Evolutionary conservation across 1,140 invertebrate species (phyloP), one percentile per base, ranked within the genome.

Genomic region (Rhynchophorus ferrugineus): DNA sequence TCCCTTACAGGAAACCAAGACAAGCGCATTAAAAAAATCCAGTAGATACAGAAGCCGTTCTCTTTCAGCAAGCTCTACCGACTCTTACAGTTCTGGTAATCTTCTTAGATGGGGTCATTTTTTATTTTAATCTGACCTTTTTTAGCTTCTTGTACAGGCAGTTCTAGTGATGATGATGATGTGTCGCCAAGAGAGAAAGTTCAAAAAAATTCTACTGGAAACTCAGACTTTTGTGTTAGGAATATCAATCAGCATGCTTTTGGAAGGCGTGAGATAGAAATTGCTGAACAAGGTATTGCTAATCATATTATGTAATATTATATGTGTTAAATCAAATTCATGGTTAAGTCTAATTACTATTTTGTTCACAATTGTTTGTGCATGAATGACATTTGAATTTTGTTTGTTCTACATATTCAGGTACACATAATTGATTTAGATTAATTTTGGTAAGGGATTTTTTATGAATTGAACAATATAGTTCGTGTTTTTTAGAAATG

Each of bases 201-300:
- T 8, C 89, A 94, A 71, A 84, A 83, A 60, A 89, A 84, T 42
- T 82, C 87, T 0, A 81, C 80, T 51, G 86, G 87, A 1, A 87
- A 83, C 60, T 78, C 78, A 0, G 89, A 95, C 61, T 95, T 95
- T 73, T 95, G 91, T 71, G 90, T 96, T 2, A 78, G 87, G 51
- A 96, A 91, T 72, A 91, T 92, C 34, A 85, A 87, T 45, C 89
- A 95, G 64, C 84, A 92, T 65, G 89, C 89, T 0, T 97, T 95
- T 70, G 95, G 95, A 0, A 75, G 95, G 18, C 69, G 94, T 43
- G 95, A 98, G 76, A 98, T 98, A 61, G 94, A 98, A 73, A 96
- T 98, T 58, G 94, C 94, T n/a, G 94, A 98, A 66, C 94, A 96
- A 75, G 84, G 84, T 85, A 67, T 49, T 8, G 1, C 8, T 9